Percentiles rank a stretch among this genome's conserved stretches.
These are phyloP conservation scores for Acanthisitta chloris DNA, from an alignment of 2,113 vertebrate species.

Conservation along the genomic window DNA sequence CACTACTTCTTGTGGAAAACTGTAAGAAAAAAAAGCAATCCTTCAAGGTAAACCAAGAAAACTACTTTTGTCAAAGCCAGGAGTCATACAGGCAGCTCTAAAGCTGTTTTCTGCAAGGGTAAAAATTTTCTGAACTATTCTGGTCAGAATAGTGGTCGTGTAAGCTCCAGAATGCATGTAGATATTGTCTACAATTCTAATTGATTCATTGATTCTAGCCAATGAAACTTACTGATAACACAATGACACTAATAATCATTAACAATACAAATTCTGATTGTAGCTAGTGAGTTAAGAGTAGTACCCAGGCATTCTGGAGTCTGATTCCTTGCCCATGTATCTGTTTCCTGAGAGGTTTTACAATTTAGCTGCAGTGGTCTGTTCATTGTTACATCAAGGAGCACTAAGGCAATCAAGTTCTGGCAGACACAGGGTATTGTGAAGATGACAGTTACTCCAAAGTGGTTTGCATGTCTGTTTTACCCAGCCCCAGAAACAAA, in stretches of 20 bases:
- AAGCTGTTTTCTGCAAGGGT: background rate
- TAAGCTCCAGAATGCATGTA: background rate
- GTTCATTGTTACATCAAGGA: background rate
- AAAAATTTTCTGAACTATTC: background rate
- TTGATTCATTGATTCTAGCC: too few species aligned
- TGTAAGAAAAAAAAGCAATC: background rate
- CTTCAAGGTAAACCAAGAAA: background rate
- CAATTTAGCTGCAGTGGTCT: background rate
- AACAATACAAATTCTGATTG: background rate
- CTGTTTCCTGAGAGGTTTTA: background rate
- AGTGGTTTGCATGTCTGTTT: background rate
- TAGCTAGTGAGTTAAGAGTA: background rate
- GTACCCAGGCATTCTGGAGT: background rate
- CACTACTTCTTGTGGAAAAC: background rate
- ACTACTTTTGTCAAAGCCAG: background rate
- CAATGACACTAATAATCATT: background rate
- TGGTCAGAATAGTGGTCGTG: background rate
- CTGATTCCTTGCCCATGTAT: background rate
- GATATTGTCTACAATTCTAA: background rate
- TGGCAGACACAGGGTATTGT: background rate
- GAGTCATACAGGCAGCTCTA: background rate
- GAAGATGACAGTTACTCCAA: background rate
- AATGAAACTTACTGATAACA: background rate
- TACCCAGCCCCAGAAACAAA: background rate
- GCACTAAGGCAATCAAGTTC: background rate